Conservation (phyloP, 92 coral and sea anemone genomes). For the Actinostola sp. region DNA sequence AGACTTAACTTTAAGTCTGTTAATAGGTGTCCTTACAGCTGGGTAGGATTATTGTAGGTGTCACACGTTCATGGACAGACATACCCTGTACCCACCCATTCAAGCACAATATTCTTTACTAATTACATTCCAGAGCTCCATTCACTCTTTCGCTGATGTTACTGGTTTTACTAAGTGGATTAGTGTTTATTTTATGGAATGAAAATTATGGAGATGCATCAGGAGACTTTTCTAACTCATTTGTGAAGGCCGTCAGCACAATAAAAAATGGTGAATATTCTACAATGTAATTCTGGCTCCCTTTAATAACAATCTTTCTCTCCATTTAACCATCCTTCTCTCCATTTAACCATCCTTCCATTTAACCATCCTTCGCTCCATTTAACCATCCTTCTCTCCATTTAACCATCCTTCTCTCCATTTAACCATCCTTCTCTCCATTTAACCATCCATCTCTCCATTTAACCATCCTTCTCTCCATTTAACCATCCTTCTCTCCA, state of each 20-base stretch:
- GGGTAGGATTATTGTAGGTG: too few relatives aligned
- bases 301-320: background rate
- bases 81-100: background rate
- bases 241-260: constrained; percentile 61
- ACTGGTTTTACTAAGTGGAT: constrained; percentile 54
- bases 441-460: background rate
- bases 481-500: too few relatives aligned
- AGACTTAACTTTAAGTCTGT: too few relatives aligned
- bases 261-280: constrained; percentile 66
- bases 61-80: background rate
- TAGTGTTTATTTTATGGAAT: constrained; percentile 74
- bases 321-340: too few relatives aligned
- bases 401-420: too few relatives aligned
- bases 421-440: background rate
- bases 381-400: too few relatives aligned
- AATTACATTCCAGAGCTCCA: constrained; percentile 72
- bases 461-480: too few relatives aligned
- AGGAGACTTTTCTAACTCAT: constrained; percentile 54
- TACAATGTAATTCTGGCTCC: background rate
- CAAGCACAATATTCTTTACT: background rate
- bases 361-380: too few relatives aligned
- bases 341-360: too few relatives aligned
- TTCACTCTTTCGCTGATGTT: constrained; percentile 69
- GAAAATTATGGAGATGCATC: constrained; percentile 88
- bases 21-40: too few relatives aligned